Conservation (phyloP, 2,888 invertebrate genomes). For the Agriopis leucophaearia region DNA sequence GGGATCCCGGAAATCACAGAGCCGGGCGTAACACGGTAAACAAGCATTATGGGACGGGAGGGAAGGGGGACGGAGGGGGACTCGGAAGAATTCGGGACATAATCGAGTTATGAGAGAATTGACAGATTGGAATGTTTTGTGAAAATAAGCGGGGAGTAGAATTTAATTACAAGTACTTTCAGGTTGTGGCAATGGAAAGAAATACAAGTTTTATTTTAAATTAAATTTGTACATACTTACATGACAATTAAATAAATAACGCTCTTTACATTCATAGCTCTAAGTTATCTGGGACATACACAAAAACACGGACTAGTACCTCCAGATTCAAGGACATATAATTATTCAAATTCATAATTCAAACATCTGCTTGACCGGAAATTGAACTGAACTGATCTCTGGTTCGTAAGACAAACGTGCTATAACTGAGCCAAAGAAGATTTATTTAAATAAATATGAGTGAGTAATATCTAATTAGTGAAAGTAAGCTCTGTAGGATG, state of each 20-base stretch:
- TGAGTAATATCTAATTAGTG: background rate
- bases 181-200: background rate
- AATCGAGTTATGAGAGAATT: slow-evolving; percentile 41
- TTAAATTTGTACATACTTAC: background rate
- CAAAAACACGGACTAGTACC: too few species aligned
- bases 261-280: background rate
- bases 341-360: too few species aligned
- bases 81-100: slow-evolving; percentile 31
- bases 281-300: background rate
- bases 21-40: slow-evolving; percentile 40
- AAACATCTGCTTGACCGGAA: too few species aligned
- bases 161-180: slow-evolving; percentile 28
- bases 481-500: background rate
- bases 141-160: slow-evolving; percentile 31
- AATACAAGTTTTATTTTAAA: background rate
- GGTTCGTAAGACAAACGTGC: too few species aligned
- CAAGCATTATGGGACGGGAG: slow-evolving; percentile 34
- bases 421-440: too few species aligned
- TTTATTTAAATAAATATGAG: too few species aligned
- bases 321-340: too few species aligned
- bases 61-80: slow-evolving; percentile 8
- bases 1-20: slow-evolving; percentile 41
- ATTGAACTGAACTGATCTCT: too few species aligned
- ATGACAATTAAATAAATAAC: background rate
- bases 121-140: slow-evolving; percentile 39